phyloP scores from a whole-genome alignment of 2,888 invertebrate species.

The Eurytoma californica region DNA sequence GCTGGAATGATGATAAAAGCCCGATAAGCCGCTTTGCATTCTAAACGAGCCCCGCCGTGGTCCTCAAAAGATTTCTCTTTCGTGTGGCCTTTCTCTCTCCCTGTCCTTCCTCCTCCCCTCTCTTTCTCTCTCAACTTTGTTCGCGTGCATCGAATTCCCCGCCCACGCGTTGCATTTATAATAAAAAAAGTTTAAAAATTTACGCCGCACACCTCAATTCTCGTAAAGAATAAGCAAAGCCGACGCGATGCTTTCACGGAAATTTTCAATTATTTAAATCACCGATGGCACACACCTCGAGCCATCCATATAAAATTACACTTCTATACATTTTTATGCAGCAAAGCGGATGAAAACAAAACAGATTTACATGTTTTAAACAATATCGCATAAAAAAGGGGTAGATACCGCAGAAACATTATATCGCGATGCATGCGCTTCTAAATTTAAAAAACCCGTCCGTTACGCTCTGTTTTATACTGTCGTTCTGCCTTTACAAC shows the following conservation, averaged over 20 bases:
- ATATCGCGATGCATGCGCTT: background rate
- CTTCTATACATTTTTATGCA: background rate
- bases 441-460: conserved; percentile 40
- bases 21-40: conserved; percentile 65
- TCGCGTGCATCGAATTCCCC: background rate
- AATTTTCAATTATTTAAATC: too few species aligned
- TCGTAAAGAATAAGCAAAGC: background rate
- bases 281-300: too few species aligned
- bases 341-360: conserved; percentile 7
- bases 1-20: conserved; percentile 66
- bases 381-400: conserved; percentile 1
- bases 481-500: conserved; percentile 20
- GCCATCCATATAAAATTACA: too few species aligned
- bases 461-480: conserved; percentile 32
- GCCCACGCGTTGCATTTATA: conserved; percentile 7
- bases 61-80: conserved; percentile 12
- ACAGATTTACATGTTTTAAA: conserved; percentile 11
- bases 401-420: background rate
- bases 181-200: conserved; percentile 14
- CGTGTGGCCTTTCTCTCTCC: conserved; percentile 26
- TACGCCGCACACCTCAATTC: background rate
- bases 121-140: background rate
- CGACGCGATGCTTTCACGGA: background rate
- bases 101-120: background rate
- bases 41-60: conserved; percentile 61